phyloP scores from a whole-genome alignment of 1,140 invertebrate genomes.

The Pseudomyrmex sp. region DNA sequence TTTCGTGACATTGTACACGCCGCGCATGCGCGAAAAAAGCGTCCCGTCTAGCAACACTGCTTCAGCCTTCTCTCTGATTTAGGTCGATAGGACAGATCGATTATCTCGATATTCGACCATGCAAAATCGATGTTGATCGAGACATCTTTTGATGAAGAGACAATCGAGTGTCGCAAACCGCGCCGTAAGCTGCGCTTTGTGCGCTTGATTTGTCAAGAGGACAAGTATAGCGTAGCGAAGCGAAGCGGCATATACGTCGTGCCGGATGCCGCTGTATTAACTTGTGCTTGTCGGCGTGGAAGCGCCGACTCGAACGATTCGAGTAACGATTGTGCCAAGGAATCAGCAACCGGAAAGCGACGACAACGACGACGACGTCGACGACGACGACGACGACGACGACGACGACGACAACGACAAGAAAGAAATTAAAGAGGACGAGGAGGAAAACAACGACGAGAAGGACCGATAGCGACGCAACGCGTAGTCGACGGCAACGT shows the following conservation, averaged over 20 bases:
- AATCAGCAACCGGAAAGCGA: not conserved
- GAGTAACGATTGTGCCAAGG: not conserved
- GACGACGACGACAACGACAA: not conserved
- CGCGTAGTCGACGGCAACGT: conserved; percentile 14
- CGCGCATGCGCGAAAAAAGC: too few species aligned
- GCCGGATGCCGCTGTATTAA: conserved; percentile 40
- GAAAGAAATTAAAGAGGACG: not conserved
- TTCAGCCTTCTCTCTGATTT: not conserved
- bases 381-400: not conserved
- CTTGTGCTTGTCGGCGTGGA: conserved; percentile 24
- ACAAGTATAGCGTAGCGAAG: conserved; percentile 14
- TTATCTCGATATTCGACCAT: not conserved
- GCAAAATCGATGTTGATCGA: conserved; percentile 19
- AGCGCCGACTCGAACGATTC: conserved; percentile 7
- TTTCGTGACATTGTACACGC: too few species aligned
- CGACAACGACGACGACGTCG: not conserved
- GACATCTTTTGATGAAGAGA: conserved; percentile 2
- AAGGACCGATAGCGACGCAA: not conserved
- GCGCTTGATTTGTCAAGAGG: conserved; percentile 56
- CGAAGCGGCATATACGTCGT: not conserved
- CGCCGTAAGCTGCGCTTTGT: conserved; percentile 48
- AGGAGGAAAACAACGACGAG: not conserved
- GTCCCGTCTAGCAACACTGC: too few species aligned
- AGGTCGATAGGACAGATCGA: not conserved
- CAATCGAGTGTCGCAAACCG: conserved; percentile 10